Conservation (phyloP, 2,113 vertebrate species). For the Pelobates fuscus region DNA sequence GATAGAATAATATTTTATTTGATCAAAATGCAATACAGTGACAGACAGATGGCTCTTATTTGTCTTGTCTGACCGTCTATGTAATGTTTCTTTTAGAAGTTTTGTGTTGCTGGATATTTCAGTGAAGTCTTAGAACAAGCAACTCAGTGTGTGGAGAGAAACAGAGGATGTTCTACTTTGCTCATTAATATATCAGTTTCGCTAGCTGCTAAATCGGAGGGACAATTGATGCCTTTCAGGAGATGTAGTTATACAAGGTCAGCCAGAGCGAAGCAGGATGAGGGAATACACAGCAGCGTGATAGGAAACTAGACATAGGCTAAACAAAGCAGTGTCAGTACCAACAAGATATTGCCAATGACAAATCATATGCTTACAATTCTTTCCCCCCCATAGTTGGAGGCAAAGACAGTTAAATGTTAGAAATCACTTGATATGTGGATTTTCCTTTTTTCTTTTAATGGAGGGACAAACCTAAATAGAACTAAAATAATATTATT, state of each 20-base stretch:
- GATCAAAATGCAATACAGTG: too few species aligned
- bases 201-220: constrained; percentile 19
- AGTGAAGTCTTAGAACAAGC: constrained; percentile 22
- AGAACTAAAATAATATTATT: too few species aligned
- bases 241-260: background rate
- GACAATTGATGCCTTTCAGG: constrained; percentile 9
- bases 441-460: too few species aligned
- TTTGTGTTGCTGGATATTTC: background rate
- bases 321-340: background rate
- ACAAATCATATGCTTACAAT: too few species aligned
- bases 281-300: accelerated
- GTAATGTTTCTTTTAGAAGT: background rate
- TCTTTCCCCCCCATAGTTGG: too few species aligned
- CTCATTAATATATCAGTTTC: constrained; percentile 43
- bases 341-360: background rate
- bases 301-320: background rate
- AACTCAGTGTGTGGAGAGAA: constrained; percentile 7
- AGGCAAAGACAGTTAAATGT: too few species aligned
- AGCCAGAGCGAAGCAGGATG: background rate
- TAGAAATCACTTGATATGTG: too few species aligned
- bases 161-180: constrained; percentile 1
- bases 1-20: too few species aligned
- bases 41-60: too few species aligned
- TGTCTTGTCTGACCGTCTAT: background rate
- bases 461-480: too few species aligned